These are phyloP conservation scores for Torymus tubicola DNA, from an alignment of 2,888 invertebrate genomes.

Conservation along the genomic window DNA sequence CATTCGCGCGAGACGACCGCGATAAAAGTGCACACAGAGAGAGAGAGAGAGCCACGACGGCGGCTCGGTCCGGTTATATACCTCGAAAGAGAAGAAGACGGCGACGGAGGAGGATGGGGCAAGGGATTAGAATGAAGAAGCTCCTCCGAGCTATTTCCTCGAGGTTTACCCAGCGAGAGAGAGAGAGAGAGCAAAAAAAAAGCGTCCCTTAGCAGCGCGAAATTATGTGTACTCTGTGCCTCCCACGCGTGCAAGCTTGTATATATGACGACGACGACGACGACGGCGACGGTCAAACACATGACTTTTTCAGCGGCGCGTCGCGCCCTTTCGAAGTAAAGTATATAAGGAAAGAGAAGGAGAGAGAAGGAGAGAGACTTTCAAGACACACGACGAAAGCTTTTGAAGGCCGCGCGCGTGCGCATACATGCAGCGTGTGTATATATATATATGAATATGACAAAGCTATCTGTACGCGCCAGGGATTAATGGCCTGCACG, in stretches of 20 bases:
- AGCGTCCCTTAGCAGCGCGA: not conserved
- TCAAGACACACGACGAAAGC: conserved; percentile 8
- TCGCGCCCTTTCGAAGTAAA: not conserved
- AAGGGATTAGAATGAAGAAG: conserved; percentile 36
- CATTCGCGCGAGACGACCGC: not conserved
- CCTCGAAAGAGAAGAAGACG: no score
- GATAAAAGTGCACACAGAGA: conserved; percentile 42
- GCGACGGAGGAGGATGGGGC: not conserved
- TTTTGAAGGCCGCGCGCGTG: conserved; percentile 26
- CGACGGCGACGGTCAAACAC: no score
- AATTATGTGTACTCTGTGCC: conserved; percentile 41
- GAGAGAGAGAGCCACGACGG: not conserved
- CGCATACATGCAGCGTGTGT: not conserved
- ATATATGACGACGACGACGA: no score
- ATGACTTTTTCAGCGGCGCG: no score
- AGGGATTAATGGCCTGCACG: conserved; percentile 47
- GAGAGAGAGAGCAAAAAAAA: conserved; percentile 6
- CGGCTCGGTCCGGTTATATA: not conserved
- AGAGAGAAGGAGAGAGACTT: conserved; percentile 12
- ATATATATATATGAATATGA: conserved; percentile 42
- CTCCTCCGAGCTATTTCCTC: conserved; percentile 40
- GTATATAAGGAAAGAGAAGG: conserved; percentile 7
- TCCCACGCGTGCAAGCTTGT: not conserved
- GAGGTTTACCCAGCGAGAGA: conserved; percentile 27
- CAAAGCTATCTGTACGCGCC: conserved; percentile 50